Conservation (phyloP, 2,797 vertebrate genomes). For the Alca torda region DNA sequence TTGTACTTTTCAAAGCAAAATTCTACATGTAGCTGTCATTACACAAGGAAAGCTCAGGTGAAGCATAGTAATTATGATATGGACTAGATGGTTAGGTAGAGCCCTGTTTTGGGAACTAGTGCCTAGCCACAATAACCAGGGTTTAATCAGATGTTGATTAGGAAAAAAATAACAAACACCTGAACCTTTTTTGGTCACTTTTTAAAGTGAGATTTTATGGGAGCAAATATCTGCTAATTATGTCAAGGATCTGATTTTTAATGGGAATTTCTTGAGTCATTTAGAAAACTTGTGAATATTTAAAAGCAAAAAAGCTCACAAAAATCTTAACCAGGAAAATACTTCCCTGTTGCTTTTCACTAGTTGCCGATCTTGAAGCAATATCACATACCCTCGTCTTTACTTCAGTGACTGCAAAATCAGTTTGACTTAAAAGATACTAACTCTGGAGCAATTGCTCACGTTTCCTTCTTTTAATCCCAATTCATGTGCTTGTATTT, state of each 20-base stretch:
- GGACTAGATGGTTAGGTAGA: not conserved
- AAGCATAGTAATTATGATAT: not conserved
- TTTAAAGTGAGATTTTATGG: not conserved
- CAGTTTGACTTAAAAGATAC: not conserved
- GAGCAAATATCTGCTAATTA: not conserved
- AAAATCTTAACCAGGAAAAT: not conserved
- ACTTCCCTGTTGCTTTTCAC: not conserved
- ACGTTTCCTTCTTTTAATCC: not conserved
- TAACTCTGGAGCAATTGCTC: not conserved
- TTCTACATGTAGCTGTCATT: not conserved
- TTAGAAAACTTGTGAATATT: not conserved
- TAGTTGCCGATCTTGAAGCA: not conserved
- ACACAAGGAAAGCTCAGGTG: not conserved
- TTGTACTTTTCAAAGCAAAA: not conserved
- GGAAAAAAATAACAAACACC: not conserved
- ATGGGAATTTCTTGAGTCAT: not conserved
- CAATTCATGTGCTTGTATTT: not conserved
- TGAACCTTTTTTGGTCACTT: not conserved
- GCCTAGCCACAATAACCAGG: not conserved
- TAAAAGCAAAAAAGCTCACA: not conserved
- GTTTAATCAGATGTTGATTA: not conserved
- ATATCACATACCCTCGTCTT: not conserved
- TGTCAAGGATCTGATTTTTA: not conserved
- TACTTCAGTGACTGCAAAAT: not conserved
- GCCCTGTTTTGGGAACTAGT: not conserved